These are phyloP conservation scores for Callopanchax toddi DNA, from an alignment of 2,113 vertebrate species.

Conservation along the genomic window DNA sequence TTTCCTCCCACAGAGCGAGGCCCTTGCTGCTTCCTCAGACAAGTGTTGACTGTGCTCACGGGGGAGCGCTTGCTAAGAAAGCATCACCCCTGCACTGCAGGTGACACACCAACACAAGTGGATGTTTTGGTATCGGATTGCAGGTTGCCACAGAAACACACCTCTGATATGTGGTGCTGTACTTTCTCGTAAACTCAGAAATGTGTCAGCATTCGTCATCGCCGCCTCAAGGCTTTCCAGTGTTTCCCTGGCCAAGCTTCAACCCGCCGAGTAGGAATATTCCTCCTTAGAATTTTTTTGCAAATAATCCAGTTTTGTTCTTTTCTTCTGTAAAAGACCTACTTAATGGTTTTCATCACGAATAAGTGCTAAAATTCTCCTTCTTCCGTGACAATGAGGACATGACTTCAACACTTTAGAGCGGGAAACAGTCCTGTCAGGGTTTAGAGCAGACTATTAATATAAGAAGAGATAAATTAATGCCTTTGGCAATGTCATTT, in stretches of 20 bases:
- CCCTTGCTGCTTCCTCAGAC: slow-evolving; percentile 15
- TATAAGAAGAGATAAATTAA: slow-evolving; percentile 26
- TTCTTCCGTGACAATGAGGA: neutral
- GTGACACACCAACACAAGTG: neutral
- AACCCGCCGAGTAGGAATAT: slow-evolving; percentile 16
- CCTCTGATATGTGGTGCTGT: slow-evolving; percentile 18
- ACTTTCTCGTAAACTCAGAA: slow-evolving; percentile 42
- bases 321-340: neutral
- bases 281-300: neutral
- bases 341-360: neutral
- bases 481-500: slow-evolving; percentile 15
- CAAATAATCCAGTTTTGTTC: slow-evolving; percentile 11
- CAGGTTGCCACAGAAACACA: slow-evolving; percentile 61
- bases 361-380: neutral
- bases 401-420: neutral
- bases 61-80: too few species aligned
- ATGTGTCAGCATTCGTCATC: slow-evolving; percentile 41
- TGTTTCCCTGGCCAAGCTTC: slow-evolving; percentile 4
- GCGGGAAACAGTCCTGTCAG: slow-evolving; percentile 1
- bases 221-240: slow-evolving; percentile 32
- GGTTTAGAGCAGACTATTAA: slow-evolving; percentile 3
- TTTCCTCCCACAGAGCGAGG: neutral
- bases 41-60: slow-evolving; percentile 8
- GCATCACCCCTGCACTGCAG: slow-evolving; percentile 12
- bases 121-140: slow-evolving; percentile 54